Percentiles rank a stretch among this genome's conserved stretches.
Evolutionary conservation across 2,888 invertebrate genomes (phyloP).

Genomic region (Drosophila infuscata): DNA sequence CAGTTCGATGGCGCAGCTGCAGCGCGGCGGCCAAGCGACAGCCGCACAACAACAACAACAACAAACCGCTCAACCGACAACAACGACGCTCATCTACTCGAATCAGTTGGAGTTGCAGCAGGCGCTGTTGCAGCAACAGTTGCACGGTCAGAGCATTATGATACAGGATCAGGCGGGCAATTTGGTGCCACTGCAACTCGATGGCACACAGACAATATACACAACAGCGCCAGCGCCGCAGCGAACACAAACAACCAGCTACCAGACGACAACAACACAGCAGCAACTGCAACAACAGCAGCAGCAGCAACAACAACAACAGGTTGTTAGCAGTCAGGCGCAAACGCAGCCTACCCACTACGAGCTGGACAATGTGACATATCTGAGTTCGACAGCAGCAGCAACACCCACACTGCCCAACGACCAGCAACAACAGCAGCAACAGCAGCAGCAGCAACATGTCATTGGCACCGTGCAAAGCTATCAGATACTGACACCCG

Average conservation of each 20-base stretch:
- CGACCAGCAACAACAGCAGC: slow-evolving; percentile 66
- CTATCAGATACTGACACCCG: slow-evolving; percentile 83
- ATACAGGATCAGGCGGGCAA: slow-evolving; percentile 84
- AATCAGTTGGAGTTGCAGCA: slow-evolving; percentile 84
- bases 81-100: slow-evolving; percentile 82
- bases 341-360: slow-evolving; percentile 78
- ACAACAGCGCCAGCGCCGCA: slow-evolving; percentile 69
- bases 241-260: slow-evolving; percentile 59
- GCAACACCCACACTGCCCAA: slow-evolving; percentile 73
- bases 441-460: slow-evolving; percentile 67
- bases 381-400: slow-evolving; percentile 78
- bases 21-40: slow-evolving; percentile 62
- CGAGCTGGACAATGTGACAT: slow-evolving; percentile 83
- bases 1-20: slow-evolving; percentile 71
- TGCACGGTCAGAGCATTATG: slow-evolving; percentile 84
- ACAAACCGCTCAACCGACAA: slow-evolving; percentile 54
- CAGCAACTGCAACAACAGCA: slow-evolving; percentile 66
- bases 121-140: slow-evolving; percentile 82
- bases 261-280: slow-evolving; percentile 68
- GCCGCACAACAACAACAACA: slow-evolving; percentile 42
- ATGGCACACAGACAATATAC: slow-evolving; percentile 82
- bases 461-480: slow-evolving; percentile 84
- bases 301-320: slow-evolving; percentile 53
- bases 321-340: slow-evolving; percentile 53
- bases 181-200: slow-evolving; percentile 81